phyloP scores from a whole-genome alignment of 1,140 invertebrate genomes.

The Battus philenor region DNA sequence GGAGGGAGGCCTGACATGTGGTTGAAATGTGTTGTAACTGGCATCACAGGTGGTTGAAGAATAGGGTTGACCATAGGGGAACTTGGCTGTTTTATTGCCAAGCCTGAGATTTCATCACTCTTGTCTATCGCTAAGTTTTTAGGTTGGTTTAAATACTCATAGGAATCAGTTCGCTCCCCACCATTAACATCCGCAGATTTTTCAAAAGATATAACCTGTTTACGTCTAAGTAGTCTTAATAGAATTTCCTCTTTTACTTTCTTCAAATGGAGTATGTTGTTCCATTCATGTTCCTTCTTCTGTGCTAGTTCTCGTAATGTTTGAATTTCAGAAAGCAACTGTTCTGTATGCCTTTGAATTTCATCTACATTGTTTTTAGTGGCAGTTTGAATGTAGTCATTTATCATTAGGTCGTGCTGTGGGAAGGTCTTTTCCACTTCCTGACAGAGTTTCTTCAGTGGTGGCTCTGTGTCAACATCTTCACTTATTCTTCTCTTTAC shows the following conservation, averaged over 20 bases:
- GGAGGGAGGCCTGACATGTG: constrained; percentile 62
- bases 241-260: constrained; percentile 89
- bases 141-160: constrained; percentile 59
- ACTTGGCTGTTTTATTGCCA: constrained; percentile 55
- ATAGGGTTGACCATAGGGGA: constrained; percentile 45
- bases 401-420: constrained; percentile 77
- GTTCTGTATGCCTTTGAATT: constrained; percentile 77
- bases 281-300: constrained; percentile 90
- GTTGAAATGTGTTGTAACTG: constrained; percentile 54
- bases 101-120: constrained; percentile 66
- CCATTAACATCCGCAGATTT: constrained; percentile 60
- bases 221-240: constrained; percentile 80
- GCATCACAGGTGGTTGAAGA: constrained; percentile 51
- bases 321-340: constrained; percentile 78
- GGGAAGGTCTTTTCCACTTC: constrained; percentile 76
- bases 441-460: constrained; percentile 72
- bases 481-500: constrained; percentile 51
- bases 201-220: constrained; percentile 77
- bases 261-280: constrained; percentile 85
- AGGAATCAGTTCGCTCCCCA: constrained; percentile 51
- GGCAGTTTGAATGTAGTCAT: constrained; percentile 77
- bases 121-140: constrained; percentile 68
- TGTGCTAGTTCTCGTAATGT: constrained; percentile 81
- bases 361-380: constrained; percentile 77
- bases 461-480: constrained; percentile 59